Percentiles rank a stretch among this genome's conserved stretches.
These are phyloP conservation scores for Contarinia nasturtii DNA, from an alignment of 1,140 invertebrate genomes.

Conservation along the genomic window DNA sequence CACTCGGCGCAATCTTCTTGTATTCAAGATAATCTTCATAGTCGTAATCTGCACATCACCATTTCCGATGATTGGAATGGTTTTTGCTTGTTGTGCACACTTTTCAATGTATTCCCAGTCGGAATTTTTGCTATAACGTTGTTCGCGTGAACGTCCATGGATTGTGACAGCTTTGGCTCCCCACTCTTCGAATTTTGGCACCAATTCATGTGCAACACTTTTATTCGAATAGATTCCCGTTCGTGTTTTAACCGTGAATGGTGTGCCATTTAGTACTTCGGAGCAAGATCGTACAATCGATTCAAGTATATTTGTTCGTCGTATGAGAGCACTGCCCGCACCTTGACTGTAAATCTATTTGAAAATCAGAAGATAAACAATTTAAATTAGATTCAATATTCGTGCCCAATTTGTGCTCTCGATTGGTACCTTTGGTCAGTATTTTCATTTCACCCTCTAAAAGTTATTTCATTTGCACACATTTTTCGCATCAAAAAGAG, in stretches of 20 bases:
- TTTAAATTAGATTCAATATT: no score
- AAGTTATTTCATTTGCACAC: no score
- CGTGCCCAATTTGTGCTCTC: no score
- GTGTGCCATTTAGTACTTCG: slow-evolving; percentile 45
- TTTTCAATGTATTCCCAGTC: slow-evolving; percentile 93
- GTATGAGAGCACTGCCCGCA: slow-evolving; percentile 76
- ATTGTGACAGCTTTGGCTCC: slow-evolving; percentile 49
- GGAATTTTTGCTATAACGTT: slow-evolving; percentile 80
- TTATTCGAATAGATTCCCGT: slow-evolving; percentile 82
- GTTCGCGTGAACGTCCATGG: slow-evolving; percentile 77
- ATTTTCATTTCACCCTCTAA: no score
- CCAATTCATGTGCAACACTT: slow-evolving; percentile 72
- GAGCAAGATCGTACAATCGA: slow-evolving; percentile 57
- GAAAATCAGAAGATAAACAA: no score
- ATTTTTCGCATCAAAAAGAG: no score
- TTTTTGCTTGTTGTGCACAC: slow-evolving; percentile 52
- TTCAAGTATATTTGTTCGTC: slow-evolving; percentile 57
- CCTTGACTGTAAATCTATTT: slow-evolving; percentile 35
- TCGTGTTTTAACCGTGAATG: slow-evolving; percentile 89
- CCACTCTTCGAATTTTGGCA: slow-evolving; percentile 64
- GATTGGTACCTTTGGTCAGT: no score
- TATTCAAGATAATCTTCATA: slow-evolving; percentile 64
- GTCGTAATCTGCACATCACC: slow-evolving; percentile 87
- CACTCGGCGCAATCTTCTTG: slow-evolving; percentile 27
- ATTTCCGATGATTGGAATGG: slow-evolving; percentile 84